A percentile compares a stretch with the other conserved stretches of the same genome.
These are phyloP conservation scores for Bradypus variegatus DNA, from an alignment of 2,797 vertebrate genomes.

Conservation along the genomic window DNA sequence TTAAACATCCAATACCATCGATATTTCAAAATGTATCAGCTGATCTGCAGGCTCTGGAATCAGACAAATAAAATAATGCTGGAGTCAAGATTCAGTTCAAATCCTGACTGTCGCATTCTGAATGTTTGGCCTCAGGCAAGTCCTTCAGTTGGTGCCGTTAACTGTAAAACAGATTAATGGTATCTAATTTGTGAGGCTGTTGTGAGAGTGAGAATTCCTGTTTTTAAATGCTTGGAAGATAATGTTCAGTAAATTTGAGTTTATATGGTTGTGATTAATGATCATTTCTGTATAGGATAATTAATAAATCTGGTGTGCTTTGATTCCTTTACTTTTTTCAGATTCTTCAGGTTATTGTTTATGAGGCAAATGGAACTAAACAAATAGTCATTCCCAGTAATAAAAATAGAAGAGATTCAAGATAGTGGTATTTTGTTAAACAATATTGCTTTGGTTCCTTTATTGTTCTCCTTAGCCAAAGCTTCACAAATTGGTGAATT, in stretches of 20 bases:
- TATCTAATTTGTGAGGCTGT: no score
- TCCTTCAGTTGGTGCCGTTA: no score
- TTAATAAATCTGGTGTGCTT: background rate
- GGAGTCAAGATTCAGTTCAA: no score
- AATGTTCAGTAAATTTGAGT: conserved; percentile 16
- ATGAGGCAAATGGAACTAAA: background rate
- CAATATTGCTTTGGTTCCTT: conserved; percentile 27
- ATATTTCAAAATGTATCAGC: no score
- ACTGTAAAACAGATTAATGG: no score
- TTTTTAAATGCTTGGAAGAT: background rate
- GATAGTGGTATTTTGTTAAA: background rate
- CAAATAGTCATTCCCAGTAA: background rate
- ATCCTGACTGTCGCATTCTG: no score
- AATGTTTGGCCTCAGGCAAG: no score
- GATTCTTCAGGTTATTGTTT: background rate
- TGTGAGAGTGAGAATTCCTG: background rate
- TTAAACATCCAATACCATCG: no score
- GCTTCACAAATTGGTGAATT: conserved; percentile 52
- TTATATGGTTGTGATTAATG: background rate
- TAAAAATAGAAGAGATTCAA: background rate
- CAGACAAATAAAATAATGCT: no score
- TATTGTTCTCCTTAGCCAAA: conserved; percentile 35
- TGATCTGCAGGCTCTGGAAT: no score
- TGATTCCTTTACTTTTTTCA: background rate
- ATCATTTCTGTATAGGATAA: background rate